phyloP scores from a whole-genome alignment of 2,113 vertebrate species.

The Melierax canorus region DNA sequence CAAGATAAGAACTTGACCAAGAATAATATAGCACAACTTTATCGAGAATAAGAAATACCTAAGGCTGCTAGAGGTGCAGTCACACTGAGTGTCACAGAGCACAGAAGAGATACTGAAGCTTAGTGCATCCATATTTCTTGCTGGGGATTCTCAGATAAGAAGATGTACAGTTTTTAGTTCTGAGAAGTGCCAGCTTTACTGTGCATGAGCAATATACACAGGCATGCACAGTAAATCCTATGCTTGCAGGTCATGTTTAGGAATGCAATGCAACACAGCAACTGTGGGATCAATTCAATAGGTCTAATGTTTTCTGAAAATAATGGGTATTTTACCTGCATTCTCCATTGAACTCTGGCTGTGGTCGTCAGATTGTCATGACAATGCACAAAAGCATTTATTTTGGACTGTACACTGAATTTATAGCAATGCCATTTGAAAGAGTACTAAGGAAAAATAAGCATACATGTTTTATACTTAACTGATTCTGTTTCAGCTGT shows the following conservation, averaged over 20 bases:
- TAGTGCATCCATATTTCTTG: background rate
- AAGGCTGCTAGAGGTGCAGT: background rate
- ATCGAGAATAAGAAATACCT: background rate
- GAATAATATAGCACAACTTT: background rate
- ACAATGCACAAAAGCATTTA: background rate
- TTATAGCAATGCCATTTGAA: background rate
- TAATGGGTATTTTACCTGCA: background rate
- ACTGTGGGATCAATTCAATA: background rate
- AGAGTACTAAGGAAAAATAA: background rate
- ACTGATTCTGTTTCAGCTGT: background rate
- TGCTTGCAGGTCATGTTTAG: background rate
- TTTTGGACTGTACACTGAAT: background rate
- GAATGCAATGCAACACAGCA: background rate
- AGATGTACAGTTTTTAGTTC: background rate
- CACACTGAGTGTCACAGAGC: background rate
- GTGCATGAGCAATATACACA: background rate
- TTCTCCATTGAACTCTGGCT: background rate
- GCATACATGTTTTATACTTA: background rate
- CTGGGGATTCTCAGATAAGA: background rate
- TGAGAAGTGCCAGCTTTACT: background rate
- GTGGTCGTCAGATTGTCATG: accelerated
- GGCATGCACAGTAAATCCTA: background rate
- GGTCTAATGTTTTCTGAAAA: background rate
- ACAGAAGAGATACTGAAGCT: background rate
- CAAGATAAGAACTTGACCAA: background rate